These are phyloP conservation scores for Etheostoma perlongum DNA, from an alignment of 2,797 vertebrate species.

Conservation along the genomic window DNA sequence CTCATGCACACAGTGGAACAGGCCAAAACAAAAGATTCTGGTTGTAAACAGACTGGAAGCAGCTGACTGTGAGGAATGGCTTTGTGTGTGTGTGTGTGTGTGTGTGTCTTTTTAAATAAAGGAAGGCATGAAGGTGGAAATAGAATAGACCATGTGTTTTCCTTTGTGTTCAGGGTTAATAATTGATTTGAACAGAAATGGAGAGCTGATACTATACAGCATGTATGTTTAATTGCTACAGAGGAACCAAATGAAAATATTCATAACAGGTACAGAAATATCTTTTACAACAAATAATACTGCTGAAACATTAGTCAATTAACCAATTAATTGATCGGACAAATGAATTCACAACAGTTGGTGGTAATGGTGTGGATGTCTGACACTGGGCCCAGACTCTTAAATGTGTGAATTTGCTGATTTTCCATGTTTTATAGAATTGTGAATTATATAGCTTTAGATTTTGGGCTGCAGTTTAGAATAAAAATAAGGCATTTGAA, in stretches of 20 bases:
- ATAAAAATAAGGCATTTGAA: no score
- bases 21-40: slow-evolving; percentile 69
- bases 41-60: slow-evolving; percentile 65
- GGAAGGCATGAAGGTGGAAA: slow-evolving; percentile 57
- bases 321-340: neutral
- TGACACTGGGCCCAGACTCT: neutral
- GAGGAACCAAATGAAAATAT: neutral
- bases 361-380: neutral
- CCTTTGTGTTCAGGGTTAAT: slow-evolving; percentile 39
- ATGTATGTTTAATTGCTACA: neutral
- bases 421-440: neutral
- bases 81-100: slow-evolving; percentile 39
- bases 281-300: neutral
- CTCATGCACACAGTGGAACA: slow-evolving; percentile 38
- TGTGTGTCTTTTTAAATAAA: slow-evolving; percentile 51
- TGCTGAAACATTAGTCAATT: neutral
- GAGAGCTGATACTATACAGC: neutral
- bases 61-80: slow-evolving; percentile 53
- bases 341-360: neutral
- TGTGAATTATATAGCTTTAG: neutral
- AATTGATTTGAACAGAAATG: slow-evolving; percentile 42
- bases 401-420: neutral
- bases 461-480: neutral
- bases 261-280: neutral
- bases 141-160: slow-evolving; percentile 43